phyloP scores from a whole-genome alignment of 2,888 invertebrate species.

The Ennomos erosarius region DNA sequence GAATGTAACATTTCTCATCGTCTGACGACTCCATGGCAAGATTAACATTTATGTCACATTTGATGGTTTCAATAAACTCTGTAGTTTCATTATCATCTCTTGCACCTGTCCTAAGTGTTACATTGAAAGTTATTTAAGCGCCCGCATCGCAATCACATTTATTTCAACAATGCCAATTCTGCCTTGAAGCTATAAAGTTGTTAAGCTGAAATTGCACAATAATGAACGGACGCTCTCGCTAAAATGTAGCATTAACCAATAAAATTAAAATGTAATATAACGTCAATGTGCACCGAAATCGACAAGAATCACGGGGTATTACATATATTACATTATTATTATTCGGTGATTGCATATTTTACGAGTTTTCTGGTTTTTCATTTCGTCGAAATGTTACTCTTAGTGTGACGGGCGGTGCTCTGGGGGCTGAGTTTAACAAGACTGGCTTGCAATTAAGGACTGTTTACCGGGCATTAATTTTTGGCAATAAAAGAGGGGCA shows the following conservation, averaged over 20 bases:
- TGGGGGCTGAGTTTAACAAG: conserved; percentile 64
- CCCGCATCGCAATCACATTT: conserved; percentile 36
- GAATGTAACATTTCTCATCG: conserved; percentile 45
- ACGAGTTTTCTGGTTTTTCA: conserved; percentile 62
- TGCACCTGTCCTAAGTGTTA: conserved; percentile 42
- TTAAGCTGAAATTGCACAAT: conserved; percentile 58
- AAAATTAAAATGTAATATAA: conserved; percentile 77
- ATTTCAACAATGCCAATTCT: conserved; percentile 41
- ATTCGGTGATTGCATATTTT: conserved; percentile 70
- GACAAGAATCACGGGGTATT: conserved; percentile 64
- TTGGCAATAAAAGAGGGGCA: conserved; percentile 84
- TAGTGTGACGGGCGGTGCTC: conserved; percentile 63
- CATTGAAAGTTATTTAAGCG: conserved; percentile 40
- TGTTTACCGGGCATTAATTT: conserved; percentile 84
- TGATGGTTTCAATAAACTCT: conserved; percentile 42
- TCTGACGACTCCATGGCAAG: conserved; percentile 23
- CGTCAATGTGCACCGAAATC: conserved; percentile 52
- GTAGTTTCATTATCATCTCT: conserved; percentile 38
- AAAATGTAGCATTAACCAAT: conserved; percentile 65
- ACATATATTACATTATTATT: conserved; percentile 73
- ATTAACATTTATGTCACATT: conserved; percentile 33
- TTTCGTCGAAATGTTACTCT: conserved; percentile 66
- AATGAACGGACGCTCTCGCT: conserved; percentile 43
- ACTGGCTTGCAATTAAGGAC: conserved; percentile 79
- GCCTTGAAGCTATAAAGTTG: conserved; percentile 61